Conservation (phyloP, 1,140 invertebrate species). For the Zaprionus tsacasi region DNA sequence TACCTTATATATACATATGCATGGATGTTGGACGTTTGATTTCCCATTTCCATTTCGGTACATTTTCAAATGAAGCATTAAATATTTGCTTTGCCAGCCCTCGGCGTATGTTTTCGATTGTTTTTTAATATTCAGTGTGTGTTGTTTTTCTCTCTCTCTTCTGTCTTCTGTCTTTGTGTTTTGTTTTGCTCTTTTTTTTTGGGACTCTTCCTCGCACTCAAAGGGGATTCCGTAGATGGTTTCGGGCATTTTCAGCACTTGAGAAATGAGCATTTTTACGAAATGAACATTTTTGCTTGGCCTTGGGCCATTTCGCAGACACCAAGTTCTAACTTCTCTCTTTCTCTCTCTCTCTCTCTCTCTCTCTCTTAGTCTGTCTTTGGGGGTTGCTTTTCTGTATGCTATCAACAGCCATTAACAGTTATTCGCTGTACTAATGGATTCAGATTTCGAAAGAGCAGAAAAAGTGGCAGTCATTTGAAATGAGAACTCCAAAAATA, state of each 20-base stretch:
- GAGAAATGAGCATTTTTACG: slow-evolving; percentile 76
- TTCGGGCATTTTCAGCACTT: slow-evolving; percentile 64
- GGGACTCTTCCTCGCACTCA: not conserved
- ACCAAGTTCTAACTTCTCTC: slow-evolving; percentile 8
- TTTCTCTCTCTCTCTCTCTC: not conserved
- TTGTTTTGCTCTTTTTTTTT: slow-evolving; percentile 6
- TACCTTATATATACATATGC: not conserved
- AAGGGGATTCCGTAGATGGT: slow-evolving; percentile 22
- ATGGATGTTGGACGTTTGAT: slow-evolving; percentile 60
- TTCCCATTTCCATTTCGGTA: slow-evolving; percentile 38
- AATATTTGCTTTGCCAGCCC: slow-evolving; percentile 74
- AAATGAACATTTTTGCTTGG: slow-evolving; percentile 78
- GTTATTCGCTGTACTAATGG: slow-evolving; percentile 39
- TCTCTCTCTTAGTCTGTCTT: not conserved
- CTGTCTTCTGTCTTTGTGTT: slow-evolving; percentile 1
- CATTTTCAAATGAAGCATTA: slow-evolving; percentile 75
- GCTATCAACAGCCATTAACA: slow-evolving; percentile 21
- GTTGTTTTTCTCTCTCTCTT: not conserved
- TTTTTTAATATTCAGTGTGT: slow-evolving; percentile 73
- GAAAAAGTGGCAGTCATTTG: not conserved
- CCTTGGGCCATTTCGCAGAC: slow-evolving; percentile 49
- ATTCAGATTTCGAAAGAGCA: slow-evolving; percentile 6
- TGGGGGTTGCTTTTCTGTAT: slow-evolving; percentile 29
- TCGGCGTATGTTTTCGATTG: slow-evolving; percentile 75
- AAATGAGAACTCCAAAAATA: not conserved